Evolutionary conservation across 2,888 invertebrate genomes (phyloP), one percentile per base, ranked within the genome.

Genomic region (Drosophila niveifrons): DNA sequence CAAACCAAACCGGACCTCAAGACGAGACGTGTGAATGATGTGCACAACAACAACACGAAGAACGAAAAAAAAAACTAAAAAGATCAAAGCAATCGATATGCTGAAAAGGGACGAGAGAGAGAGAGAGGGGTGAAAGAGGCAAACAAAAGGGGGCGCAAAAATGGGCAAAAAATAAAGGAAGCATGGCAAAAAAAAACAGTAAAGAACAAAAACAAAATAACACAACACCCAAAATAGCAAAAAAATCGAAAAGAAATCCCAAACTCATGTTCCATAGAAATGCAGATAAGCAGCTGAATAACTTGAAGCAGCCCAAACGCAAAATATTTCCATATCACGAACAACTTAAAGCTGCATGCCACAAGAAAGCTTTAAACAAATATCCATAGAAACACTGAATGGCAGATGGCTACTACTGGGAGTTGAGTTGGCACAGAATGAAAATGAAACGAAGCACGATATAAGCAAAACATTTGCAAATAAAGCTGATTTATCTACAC

Each of bases 61-160:
- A 6, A 23, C 1, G 1, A 56, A 47, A 55, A 31, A 31, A 58
- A 34, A n/a, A 34, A n/a, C 23, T 39, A 28, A 55, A 44, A 31
- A 64, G 64, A 64, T 64, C 64, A 64, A 64, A 64, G 64, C 57
- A 50, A 50, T 64, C 50, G 64, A 64, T 64, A 64, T n/a, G 57
- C 43, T 56, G 28, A 7, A 31, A 47, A 39, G 56, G 34, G 11
- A 23, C 23, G 23, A 0, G 6, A 23, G 10, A 13, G n/a, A 13
- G n/a, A 29, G 15, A 11, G 9, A n/a, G 46, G 9, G 18, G 23
- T 23, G 34, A 44, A 62, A 34, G 17, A 44, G 17, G 3, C 41
- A 53, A 53, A 11, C 31, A 34, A 44, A 29, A 15, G 55, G 15
- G 15, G n/a, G 28, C 28, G 8, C 4, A 29, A 31, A 46, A 48